Conservation (phyloP, 2,888 invertebrate genomes). For the Stegophylla sp. region DNA sequence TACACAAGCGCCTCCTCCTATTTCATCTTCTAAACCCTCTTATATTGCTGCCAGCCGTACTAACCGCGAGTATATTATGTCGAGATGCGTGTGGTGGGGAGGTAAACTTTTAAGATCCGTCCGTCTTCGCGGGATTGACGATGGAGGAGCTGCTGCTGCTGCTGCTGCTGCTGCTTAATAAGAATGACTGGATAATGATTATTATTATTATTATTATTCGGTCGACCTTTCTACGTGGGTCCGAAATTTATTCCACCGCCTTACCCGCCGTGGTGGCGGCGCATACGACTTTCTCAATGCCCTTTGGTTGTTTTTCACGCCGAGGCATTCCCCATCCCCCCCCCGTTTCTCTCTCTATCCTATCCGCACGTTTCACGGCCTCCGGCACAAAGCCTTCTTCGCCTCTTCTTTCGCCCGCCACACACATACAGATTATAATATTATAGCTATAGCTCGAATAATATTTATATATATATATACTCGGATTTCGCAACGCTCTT, state of each 20-base stretch:
- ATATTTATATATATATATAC: neutral
- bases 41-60: neutral
- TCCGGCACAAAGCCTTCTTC: neutral
- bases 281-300: constrained; percentile 16
- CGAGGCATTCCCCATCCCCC: too few relatives aligned
- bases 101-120: constrained; percentile 44
- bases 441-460: too few relatives aligned
- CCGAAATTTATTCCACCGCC: constrained; percentile 52
- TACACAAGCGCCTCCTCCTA: neutral
- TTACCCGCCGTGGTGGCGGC: neutral
- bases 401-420: neutral
- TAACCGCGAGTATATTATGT: too few relatives aligned
- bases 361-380: neutral
- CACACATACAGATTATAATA: too few relatives aligned
- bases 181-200: constrained; percentile 41
- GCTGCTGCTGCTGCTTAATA: neutral
- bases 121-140: constrained; percentile 22
- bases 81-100: neutral
- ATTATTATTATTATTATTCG: constrained; percentile 20
- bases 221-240: neutral
- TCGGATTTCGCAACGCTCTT: constrained; percentile 28
- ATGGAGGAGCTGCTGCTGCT: neutral
- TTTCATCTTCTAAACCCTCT: neutral
- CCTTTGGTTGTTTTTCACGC: constrained; percentile 19
- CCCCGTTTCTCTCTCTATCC: neutral